Evolutionary conservation across 2,113 vertebrate genomes (phyloP).

Genomic region (Diphyllodes magnificus): DNA sequence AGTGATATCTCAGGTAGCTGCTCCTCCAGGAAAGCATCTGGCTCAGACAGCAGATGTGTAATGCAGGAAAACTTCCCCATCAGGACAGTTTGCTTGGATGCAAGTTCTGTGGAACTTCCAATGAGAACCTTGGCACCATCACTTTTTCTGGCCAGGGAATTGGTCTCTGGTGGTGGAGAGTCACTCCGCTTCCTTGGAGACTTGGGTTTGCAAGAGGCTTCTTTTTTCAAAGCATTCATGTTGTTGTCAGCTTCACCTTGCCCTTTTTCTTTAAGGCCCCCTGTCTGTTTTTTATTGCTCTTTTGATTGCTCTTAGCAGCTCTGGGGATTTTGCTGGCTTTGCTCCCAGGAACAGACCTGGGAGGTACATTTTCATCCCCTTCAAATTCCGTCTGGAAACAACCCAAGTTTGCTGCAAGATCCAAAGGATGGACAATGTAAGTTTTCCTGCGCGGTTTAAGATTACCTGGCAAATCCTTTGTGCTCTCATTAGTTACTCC

Average conservation of each 20-base stretch:
- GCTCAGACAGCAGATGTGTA: neutral
- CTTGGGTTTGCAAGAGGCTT: neutral
- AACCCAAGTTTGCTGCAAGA: neutral
- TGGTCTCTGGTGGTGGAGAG: neutral
- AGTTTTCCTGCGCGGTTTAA: neutral
- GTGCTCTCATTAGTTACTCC: neutral
- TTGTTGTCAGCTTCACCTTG: neutral
- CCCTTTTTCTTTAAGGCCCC: neutral
- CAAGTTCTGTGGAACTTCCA: neutral
- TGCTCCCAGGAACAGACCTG: neutral
- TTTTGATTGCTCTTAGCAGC: neutral
- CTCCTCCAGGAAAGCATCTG: neutral
- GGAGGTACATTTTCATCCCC: neutral
- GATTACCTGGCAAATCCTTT: neutral
- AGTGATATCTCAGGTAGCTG: neutral
- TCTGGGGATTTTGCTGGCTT: constrained; percentile 21
- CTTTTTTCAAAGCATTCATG: neutral
- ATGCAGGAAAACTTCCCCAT: neutral
- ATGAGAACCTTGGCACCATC: neutral
- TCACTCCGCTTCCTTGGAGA: neutral
- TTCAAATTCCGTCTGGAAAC: neutral
- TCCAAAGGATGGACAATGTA: neutral
- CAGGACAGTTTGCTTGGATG: neutral
- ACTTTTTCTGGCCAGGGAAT: neutral
- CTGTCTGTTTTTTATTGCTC: neutral